A percentile compares a stretch with the other conserved stretches of the same genome.
Conservation (phyloP, 1,140 invertebrate genomes). For the Anoplophora glabripennis region DNA sequence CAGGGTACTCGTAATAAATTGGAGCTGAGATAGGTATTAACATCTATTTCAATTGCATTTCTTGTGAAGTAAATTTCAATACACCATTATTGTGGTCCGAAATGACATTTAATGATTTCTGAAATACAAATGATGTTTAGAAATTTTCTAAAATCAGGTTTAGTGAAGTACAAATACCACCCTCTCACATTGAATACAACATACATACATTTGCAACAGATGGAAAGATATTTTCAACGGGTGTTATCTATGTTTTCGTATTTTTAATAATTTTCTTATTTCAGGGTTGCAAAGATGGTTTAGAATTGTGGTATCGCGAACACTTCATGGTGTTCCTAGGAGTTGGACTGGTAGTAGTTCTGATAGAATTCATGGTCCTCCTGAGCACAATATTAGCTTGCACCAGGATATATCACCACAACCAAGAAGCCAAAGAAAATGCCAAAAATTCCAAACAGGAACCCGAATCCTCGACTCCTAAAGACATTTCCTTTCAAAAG, state of each 20-base stretch:
- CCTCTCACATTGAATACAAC: too few species aligned
- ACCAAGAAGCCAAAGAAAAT: conserved; percentile 36
- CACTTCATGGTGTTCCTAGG: conserved; percentile 71
- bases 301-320: conserved; percentile 75
- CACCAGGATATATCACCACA: conserved; percentile 51
- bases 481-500: conserved; percentile 27
- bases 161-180: too few species aligned
- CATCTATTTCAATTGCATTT: too few species aligned
- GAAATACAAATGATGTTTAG: too few species aligned
- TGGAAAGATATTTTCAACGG: not conserved
- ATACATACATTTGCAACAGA: too few species aligned
- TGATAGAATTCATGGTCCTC: conserved; percentile 68
- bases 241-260: conserved; percentile 13
- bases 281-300: conserved; percentile 66
- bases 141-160: too few species aligned
- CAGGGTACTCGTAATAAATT: too few species aligned
- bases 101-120: too few species aligned
- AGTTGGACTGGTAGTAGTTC: conserved; percentile 61
- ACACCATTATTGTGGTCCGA: too few species aligned
- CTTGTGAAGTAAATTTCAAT: too few species aligned
- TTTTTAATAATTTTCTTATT: conserved; percentile 41
- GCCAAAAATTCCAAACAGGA: conserved; percentile 20
- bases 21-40: too few species aligned
- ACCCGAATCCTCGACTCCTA: conserved; percentile 4
- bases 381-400: conserved; percentile 68